These are phyloP conservation scores for Galerucella pusilla DNA, from an alignment of 2,888 invertebrate species.

Conservation along the genomic window DNA sequence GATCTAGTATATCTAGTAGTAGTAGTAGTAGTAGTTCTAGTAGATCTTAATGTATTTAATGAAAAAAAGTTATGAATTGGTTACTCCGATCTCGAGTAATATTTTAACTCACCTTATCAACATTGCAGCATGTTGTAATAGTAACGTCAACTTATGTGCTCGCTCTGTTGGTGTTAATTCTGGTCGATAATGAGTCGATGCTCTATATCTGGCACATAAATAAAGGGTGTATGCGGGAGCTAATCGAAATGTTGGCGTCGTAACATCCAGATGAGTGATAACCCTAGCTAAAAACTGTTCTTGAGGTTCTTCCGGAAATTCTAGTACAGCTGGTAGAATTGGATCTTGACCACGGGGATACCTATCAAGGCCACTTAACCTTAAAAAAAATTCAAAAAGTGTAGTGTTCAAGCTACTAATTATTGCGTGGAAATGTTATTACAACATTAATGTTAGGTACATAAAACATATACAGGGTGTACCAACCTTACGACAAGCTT, in stretches of 20 bases:
- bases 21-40: too few relatives aligned
- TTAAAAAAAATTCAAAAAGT: conserved; percentile 40
- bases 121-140: conserved; percentile 90
- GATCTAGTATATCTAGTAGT: too few relatives aligned
- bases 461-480: not conserved
- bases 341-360: conserved; percentile 83
- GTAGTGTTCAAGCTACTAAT: conserved; percentile 26
- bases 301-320: conserved; percentile 95
- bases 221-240: conserved; percentile 98
- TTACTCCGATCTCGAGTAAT: not conserved
- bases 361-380: conserved; percentile 65
- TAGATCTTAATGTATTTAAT: too few relatives aligned
- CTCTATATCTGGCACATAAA: conserved; percentile 91
- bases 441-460: not conserved
- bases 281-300: conserved; percentile 91
- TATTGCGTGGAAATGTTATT: not conserved
- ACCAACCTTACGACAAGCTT: too few relatives aligned
- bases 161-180: conserved; percentile 92
- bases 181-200: conserved; percentile 93
- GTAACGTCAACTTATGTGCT: conserved; percentile 89
- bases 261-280: conserved; percentile 88
- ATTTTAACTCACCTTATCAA: conserved; percentile 72
- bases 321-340: conserved; percentile 92
- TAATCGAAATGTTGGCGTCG: conserved; percentile 91
- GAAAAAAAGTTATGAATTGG: too few relatives aligned